A percentile compares a stretch with the other conserved stretches of the same genome.
These are phyloP conservation scores for Rhinatrema bivittatum DNA, from an alignment of 2,797 vertebrate genomes.

Conservation along the genomic window DNA sequence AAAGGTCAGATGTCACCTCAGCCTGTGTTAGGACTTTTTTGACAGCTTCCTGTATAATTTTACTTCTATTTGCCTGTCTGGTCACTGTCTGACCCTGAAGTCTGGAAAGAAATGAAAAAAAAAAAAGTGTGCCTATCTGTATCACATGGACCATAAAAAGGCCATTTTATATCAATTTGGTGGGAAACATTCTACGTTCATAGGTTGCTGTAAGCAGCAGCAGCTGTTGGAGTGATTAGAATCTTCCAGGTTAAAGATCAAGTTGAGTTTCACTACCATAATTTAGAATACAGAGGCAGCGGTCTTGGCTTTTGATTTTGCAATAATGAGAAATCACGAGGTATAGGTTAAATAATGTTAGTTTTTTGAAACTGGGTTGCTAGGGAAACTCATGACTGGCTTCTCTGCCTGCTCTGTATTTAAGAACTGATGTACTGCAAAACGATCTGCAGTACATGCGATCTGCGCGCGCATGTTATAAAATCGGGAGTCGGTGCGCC, in stretches of 20 bases:
- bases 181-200: conserved; percentile 20
- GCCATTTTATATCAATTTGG: conserved; percentile 41
- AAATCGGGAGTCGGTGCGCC: too few species aligned
- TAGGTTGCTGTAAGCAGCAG: conserved; percentile 13
- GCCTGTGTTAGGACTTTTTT: conserved; percentile 62
- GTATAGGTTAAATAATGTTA: too few species aligned
- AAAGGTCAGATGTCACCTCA: conserved; percentile 62
- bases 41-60: conserved; percentile 74
- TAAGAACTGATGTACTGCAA: too few species aligned
- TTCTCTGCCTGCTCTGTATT: too few species aligned
- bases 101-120: conserved; percentile 60
- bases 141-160: conserved; percentile 37
- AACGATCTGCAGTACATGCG: too few species aligned
- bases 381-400: too few species aligned
- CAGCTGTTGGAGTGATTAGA: conserved; percentile 8
- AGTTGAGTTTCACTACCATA: background rate
- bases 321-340: too few species aligned
- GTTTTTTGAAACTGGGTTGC: too few species aligned
- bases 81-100: conserved; percentile 64
- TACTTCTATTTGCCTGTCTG: conserved; percentile 68
- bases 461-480: too few species aligned
- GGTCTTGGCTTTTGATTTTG: too few species aligned
- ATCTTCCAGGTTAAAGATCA: conserved; percentile 15
- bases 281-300: conserved; percentile 5
- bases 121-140: conserved; percentile 30